Conservation (phyloP, 2,797 vertebrate species). For the Mormyrus proboscirostris region DNA sequence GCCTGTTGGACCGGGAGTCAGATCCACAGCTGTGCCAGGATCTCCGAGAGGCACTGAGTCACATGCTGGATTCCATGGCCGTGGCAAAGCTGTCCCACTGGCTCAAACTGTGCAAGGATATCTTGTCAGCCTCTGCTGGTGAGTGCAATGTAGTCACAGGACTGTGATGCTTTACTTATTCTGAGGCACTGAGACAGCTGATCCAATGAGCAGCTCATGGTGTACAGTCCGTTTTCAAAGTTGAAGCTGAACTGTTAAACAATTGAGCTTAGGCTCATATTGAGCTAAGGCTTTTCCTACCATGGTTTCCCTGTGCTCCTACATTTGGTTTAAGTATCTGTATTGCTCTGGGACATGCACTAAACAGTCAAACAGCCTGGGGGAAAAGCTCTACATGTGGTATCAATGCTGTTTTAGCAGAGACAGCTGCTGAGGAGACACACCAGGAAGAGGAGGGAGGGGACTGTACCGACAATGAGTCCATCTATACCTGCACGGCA, state of each 20-base stretch:
- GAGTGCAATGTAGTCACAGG: background rate
- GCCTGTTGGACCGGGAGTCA: conserved; percentile 77
- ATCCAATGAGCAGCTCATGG: background rate
- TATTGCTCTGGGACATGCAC: background rate
- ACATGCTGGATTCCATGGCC: conserved; percentile 78
- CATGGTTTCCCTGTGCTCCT: background rate
- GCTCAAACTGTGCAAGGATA: conserved; percentile 89
- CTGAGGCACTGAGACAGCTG: background rate
- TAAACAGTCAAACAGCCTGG: background rate
- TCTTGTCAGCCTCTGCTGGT: conserved; percentile 83
- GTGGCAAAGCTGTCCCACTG: conserved; percentile 78
- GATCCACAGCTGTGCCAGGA: conserved; percentile 71
- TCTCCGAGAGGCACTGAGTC: conserved; percentile 78
- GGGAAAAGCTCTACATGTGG: background rate
- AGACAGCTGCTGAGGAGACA: conserved; percentile 64
- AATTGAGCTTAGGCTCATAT: background rate
- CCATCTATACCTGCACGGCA: conserved; percentile 59
- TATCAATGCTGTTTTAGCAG: conserved; percentile 39
- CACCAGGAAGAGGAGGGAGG: conserved; percentile 76
- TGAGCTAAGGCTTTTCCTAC: background rate
- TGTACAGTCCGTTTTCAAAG: background rate
- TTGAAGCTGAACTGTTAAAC: background rate
- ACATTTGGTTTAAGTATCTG: background rate
- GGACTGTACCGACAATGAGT: conserved; percentile 66
- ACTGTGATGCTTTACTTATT: background rate